These are phyloP conservation scores for Chaetorhynchus papuensis DNA, from an alignment of 2,113 vertebrate genomes.

Conservation along the genomic window DNA sequence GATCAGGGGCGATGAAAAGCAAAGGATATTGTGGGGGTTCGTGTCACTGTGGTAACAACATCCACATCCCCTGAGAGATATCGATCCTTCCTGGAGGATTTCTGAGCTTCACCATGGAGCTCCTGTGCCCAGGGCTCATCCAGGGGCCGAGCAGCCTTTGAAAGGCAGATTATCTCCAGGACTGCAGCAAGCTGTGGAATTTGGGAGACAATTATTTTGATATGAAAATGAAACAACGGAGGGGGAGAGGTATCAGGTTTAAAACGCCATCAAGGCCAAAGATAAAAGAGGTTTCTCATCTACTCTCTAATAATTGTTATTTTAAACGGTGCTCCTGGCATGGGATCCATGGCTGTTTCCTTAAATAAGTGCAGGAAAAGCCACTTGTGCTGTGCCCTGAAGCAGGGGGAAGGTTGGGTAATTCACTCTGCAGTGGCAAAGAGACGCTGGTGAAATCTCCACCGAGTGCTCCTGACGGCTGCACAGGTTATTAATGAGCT, in stretches of 20 bases:
- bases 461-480: conserved; percentile 2
- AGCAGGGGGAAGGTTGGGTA: neutral
- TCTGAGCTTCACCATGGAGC: neutral
- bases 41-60: neutral
- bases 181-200: neutral
- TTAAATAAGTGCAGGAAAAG: neutral
- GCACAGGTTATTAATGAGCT: neutral
- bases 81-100: neutral
- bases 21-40: neutral
- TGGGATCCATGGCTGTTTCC: neutral
- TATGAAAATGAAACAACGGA: conserved; percentile 31
- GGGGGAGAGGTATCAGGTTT: neutral
- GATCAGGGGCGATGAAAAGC: neutral
- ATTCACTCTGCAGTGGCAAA: neutral
- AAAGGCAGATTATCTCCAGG: neutral
- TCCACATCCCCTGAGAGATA: neutral
- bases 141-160: neutral
- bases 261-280: neutral
- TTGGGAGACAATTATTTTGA: conserved; percentile 12
- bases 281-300: conserved; percentile 14
- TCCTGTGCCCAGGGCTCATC: neutral
- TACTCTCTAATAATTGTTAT: conserved; percentile 1
- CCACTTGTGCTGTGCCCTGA: neutral
- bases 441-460: neutral
- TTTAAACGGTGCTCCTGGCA: conserved; percentile 12